Evolutionary conservation across 37 sponge, comb jelly and placozoan genomes (phyloP), one percentile per base, ranked within the genome.

Genomic region (Spongilla lacustris): DNA sequence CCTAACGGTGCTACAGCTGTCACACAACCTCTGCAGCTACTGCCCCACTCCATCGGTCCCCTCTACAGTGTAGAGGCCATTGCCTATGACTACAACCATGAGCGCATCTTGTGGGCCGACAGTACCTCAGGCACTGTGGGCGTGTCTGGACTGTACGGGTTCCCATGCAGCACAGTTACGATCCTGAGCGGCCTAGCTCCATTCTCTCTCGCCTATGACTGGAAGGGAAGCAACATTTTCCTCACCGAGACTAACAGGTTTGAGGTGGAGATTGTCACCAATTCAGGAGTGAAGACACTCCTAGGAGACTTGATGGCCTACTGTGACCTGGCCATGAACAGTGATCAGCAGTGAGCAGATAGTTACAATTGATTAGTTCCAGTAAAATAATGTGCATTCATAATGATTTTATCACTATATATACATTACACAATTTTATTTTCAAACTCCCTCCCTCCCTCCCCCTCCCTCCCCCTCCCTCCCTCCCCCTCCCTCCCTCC

Each of bases 71-170:
- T 89, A 25, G 10, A 3, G 27, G 74, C 69, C 31, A 36, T 90
- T 69, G 69, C 85, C 25, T 90, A 84, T 23, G 90, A 90, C 80
- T 81, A 85, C 0, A 10, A 31, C 66, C 80, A 73, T 38, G 28
- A 68, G 37, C 79, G 76, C 30, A 80, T 90, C n/a, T 1, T 90
- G 28, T 90, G 85, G 85, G 35, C 81, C 22, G 90, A 89, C 50
- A 69, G 38, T 5, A 2, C 73, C 79, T 36, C 41, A 48, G 22
- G 17, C n/a, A 21, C 48, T 77, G 68, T 50, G 78, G 50, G 50
- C 70, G 84, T 83, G 69, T 19, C 12, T 68, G 74, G 14, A 35
- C 22, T 41, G 41, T 3, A 41, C 41, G 41, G 41, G 41, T 41
- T 21, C 27, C 24, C 48, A 41, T 41, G 41, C 41, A 41, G 41